Percentiles rank a stretch among this genome's conserved stretches.
phyloP scores from a whole-genome alignment of 23 tunicate species.

The Clavelina lepadiformis region DNA sequence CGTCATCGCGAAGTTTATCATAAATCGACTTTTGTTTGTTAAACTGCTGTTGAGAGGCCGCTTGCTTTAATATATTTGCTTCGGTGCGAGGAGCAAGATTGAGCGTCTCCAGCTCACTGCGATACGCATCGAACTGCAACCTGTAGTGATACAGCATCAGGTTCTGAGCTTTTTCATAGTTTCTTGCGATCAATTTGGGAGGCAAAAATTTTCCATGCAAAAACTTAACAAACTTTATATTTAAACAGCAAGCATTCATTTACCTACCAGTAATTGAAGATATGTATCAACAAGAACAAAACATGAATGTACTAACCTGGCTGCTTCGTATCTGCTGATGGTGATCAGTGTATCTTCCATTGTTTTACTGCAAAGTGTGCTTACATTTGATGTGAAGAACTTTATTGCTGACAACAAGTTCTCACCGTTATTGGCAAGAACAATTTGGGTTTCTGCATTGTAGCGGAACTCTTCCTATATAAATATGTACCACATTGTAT shows the following conservation, averaged over 20 bases:
- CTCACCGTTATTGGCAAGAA: slow-evolving; percentile 82
- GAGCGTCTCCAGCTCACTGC: slow-evolving; percentile 69
- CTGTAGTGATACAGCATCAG: slow-evolving; percentile 22
- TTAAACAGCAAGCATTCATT: no score
- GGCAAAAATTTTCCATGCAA: background rate
- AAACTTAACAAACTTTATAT: no score
- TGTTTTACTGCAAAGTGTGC: slow-evolving; percentile 72
- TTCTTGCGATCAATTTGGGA: background rate
- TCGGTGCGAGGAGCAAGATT: slow-evolving; percentile 74
- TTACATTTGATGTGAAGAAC: slow-evolving; percentile 56
- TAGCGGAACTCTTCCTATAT: slow-evolving; percentile 80
- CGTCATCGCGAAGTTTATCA: slow-evolving; percentile 74
- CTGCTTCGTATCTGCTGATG: slow-evolving; percentile 64
- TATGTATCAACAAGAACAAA: no score
- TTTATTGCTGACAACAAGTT: slow-evolving; percentile 66
- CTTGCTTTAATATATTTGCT: slow-evolving; percentile 63
- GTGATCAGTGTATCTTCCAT: slow-evolving; percentile 90
- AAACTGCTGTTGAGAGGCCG: slow-evolving; percentile 61
- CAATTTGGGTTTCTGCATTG: slow-evolving; percentile 80
- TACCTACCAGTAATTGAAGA: no score
- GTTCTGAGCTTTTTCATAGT: background rate
- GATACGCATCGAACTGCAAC: slow-evolving; percentile 89
- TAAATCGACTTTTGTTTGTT: slow-evolving; percentile 54
- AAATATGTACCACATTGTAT: no score
- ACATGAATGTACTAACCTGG: slow-evolving; percentile 38